Conservation (phyloP, 2,113 vertebrate species). For the Lathamus discolor region DNA sequence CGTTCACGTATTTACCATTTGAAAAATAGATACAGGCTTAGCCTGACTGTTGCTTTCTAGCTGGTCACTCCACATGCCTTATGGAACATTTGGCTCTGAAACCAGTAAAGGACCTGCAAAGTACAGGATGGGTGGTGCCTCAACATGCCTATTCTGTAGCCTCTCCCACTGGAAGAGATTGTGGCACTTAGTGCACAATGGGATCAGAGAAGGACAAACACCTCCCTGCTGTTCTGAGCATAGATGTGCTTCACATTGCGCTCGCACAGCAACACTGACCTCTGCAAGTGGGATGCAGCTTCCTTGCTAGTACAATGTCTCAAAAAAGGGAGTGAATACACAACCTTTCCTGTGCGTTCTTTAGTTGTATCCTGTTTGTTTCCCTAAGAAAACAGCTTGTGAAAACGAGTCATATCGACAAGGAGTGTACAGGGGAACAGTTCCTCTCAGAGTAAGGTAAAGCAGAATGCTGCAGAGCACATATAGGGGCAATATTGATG, state of each 20-base stretch:
- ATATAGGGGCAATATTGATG: neutral
- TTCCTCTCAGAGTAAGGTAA: neutral
- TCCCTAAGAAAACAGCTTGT: neutral
- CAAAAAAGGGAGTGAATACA: neutral
- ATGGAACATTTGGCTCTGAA: neutral
- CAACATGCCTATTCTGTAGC: neutral
- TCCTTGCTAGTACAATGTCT: neutral
- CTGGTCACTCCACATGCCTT: neutral
- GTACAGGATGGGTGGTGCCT: neutral
- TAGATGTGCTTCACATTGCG: neutral
- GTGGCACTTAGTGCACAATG: neutral
- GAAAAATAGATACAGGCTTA: neutral
- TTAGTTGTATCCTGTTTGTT: neutral
- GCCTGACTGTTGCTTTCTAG: neutral
- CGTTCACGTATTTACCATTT: neutral
- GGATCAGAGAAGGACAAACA: neutral
- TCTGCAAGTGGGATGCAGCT: neutral
- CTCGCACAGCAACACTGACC: neutral
- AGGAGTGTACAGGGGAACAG: neutral
- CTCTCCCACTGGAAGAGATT: neutral
- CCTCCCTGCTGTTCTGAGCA: fast-evolving
- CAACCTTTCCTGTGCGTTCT: neutral
- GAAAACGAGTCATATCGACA: neutral
- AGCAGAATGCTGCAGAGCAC: neutral
- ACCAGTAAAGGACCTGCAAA: neutral